A percentile compares a stretch with the other conserved stretches of the same genome.
Evolutionary conservation across 2,888 invertebrate genomes (phyloP).

Genomic region (Andrena fulva): DNA sequence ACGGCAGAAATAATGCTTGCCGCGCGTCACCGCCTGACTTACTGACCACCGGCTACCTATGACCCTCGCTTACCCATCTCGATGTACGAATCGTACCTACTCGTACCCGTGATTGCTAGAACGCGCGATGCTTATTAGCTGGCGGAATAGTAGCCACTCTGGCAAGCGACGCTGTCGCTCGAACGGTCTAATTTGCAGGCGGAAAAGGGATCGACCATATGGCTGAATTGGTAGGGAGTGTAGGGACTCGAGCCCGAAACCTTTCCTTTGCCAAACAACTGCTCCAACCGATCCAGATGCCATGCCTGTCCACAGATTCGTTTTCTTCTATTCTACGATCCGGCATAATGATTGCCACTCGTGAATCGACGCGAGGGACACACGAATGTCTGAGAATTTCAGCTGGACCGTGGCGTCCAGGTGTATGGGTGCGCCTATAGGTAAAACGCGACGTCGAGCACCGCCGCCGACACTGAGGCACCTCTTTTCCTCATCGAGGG

Average conservation of each 20-base stretch:
- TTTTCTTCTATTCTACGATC: background rate
- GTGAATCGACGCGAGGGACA: background rate
- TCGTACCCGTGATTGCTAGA: background rate
- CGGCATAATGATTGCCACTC: background rate
- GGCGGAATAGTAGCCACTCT: slow-evolving; percentile 1
- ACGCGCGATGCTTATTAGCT: background rate
- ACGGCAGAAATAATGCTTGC: slow-evolving; percentile 14
- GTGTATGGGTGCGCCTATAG: too few species aligned
- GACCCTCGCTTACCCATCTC: background rate
- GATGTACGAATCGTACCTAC: background rate
- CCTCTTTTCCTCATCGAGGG: background rate
- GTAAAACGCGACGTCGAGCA: background rate
- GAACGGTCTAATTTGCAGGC: background rate
- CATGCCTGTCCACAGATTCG: background rate
- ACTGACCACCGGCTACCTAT: background rate
- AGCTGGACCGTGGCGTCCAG: too few species aligned
- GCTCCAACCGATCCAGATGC: background rate
- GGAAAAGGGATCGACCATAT: slow-evolving; percentile 30
- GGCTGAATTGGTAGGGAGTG: background rate
- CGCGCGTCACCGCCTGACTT: slow-evolving; percentile 3
- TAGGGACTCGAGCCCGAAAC: background rate
- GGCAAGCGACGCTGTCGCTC: background rate
- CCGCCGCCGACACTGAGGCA: background rate
- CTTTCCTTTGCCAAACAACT: slow-evolving; percentile 19
- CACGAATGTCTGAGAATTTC: too few species aligned